Evolutionary conservation across 2,888 invertebrate genomes (phyloP).

Genomic region (Camptogramma bilineatum): DNA sequence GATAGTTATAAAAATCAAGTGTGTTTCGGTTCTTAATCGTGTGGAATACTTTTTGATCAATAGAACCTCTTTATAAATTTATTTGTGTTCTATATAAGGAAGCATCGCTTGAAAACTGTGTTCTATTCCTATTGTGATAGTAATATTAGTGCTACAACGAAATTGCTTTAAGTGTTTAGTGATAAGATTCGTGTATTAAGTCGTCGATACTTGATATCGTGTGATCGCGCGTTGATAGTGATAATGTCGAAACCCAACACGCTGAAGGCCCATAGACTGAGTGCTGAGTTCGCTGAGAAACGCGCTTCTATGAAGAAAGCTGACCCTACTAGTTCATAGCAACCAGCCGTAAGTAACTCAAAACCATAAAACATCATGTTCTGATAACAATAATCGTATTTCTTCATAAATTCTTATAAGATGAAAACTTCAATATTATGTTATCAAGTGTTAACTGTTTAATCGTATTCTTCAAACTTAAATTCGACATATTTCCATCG

Average conservation of each 20-base stretch:
- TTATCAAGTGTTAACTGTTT: not conserved
- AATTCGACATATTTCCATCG: not conserved
- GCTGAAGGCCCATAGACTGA: conserved; percentile 80
- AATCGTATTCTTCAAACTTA: not conserved
- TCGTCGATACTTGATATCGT: conserved; percentile 51
- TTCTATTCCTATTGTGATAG: conserved; percentile 62
- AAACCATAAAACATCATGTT: conserved; percentile 18
- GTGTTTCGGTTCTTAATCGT: conserved; percentile 25
- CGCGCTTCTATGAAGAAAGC: conserved; percentile 74
- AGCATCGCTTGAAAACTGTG: conserved; percentile 62
- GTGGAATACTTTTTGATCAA: conserved; percentile 74
- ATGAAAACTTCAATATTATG: not conserved
- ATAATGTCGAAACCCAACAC: conserved; percentile 80
- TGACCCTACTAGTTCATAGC: conserved; percentile 79
- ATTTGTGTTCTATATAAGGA: conserved; percentile 76
- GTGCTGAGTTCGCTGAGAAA: conserved; percentile 81
- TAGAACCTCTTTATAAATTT: conserved; percentile 79
- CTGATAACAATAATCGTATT: not conserved
- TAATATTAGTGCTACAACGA: conserved; percentile 63
- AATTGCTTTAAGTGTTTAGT: conserved; percentile 59
- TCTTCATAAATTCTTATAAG: not conserved
- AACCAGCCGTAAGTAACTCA: conserved; percentile 76
- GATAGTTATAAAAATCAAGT: conserved; percentile 29
- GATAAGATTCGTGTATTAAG: conserved; percentile 42
- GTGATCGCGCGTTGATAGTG: conserved; percentile 55